Evolutionary conservation across 2,113 vertebrate genomes (phyloP), one percentile per base, ranked within the genome.

Genomic region (Abramis brama): DNA sequence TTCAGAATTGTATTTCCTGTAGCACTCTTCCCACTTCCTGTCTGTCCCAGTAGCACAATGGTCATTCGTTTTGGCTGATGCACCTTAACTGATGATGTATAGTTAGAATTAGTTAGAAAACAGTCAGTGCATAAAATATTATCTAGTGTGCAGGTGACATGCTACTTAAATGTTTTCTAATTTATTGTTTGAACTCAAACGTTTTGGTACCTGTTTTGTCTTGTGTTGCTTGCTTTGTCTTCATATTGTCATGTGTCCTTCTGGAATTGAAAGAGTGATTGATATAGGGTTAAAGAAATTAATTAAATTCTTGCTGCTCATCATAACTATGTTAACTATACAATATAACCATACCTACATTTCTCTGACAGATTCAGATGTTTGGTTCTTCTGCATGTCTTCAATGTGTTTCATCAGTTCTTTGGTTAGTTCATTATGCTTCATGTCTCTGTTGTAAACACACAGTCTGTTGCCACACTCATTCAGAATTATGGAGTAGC

Each of bases 11-110:
- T 79, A 36, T 87, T 87, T 47, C 81, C 86, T 70, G 73, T 70
- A 2, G 82, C 83, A 50, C 86, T 87, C 62, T 80, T 87, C 13
- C 86, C 86, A 52, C 27, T 52, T 68, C 82, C 86, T 15, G 83
- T 85, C 82, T 85, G 83, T 43, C 86, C 86, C 80, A 87, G 47
- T 3, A 87, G 33, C 23, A 87, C 81, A 15, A 85, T 79, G 52
- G 66, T 84, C 62, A 77, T 25, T 25, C 23, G 43, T 50, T 50
- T 25, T 0, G 2, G 21, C 2, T 0, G 19, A 36, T 59, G 21
- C 9, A 2, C 1, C 36, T 27, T 23, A 4, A 0, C 30, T 59
- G 52, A 39, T n/a, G 30, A 17, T 21, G 23, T 7, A 25, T 47
- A 75, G n/a, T 36, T 36, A 68, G 33, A 47, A 12, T 76, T 27